These are phyloP conservation scores for Reticulitermes speratus DNA, from an alignment of 1,140 invertebrate genomes.

Conservation along the genomic window DNA sequence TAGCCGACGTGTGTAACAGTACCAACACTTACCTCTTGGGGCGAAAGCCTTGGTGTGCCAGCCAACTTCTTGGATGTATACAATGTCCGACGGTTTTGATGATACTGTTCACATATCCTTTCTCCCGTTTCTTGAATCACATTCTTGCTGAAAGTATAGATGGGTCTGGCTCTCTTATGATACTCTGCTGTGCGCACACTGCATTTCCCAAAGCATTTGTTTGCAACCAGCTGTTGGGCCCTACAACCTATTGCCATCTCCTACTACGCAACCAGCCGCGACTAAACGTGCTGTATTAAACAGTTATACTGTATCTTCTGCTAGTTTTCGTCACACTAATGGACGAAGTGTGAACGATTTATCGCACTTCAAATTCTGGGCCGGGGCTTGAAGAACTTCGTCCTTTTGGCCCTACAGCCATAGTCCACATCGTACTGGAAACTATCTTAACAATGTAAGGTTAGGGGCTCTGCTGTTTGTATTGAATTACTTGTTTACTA, in stretches of 20 bases:
- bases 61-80: slow-evolving; percentile 20
- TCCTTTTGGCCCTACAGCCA: neutral
- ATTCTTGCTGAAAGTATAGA: neutral
- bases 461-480: too few relatives aligned
- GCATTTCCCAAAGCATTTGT: neutral
- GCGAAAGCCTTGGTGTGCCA: slow-evolving; percentile 35
- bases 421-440: neutral
- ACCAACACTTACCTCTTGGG: slow-evolving; percentile 36
- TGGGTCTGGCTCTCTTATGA: neutral
- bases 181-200: neutral
- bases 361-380: neutral
- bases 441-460: too few relatives aligned
- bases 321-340: neutral
- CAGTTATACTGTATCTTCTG: neutral
- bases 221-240: neutral
- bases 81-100: neutral
- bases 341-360: neutral
- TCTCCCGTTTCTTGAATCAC: neutral
- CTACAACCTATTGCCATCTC: slow-evolving; percentile 7
- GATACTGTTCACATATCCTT: neutral
- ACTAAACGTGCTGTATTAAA: neutral
- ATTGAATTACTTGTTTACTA: too few relatives aligned
- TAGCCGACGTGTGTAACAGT: too few relatives aligned
- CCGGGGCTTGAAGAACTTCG: neutral
- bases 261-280: neutral